Evolutionary conservation across 2,113 vertebrate species (phyloP).

Genomic region (Scophthalmus maximus): DNA sequence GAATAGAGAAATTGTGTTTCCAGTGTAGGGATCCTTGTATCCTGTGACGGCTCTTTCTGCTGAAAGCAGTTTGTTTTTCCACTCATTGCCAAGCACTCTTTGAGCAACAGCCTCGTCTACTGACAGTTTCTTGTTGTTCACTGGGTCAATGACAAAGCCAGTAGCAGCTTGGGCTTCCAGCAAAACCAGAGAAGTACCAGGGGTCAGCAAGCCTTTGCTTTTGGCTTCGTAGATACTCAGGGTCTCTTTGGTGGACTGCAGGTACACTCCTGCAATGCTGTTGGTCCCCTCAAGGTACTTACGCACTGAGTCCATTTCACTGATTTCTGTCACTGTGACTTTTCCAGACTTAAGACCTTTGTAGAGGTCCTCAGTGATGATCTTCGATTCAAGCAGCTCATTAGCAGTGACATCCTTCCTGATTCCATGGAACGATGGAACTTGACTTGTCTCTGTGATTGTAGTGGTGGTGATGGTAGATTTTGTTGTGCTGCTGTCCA

Average conservation of each 20-base stretch:
- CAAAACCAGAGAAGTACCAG: slow-evolving; percentile 86
- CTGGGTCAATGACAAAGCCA: slow-evolving; percentile 86
- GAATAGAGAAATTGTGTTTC: slow-evolving; percentile 63
- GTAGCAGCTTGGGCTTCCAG: slow-evolving; percentile 90
- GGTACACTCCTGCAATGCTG: slow-evolving; percentile 82
- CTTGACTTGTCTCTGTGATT: slow-evolving; percentile 66
- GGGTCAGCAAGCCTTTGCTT: slow-evolving; percentile 79
- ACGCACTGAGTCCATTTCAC: slow-evolving; percentile 76
- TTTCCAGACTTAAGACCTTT: slow-evolving; percentile 81
- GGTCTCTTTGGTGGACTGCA: slow-evolving; percentile 69
- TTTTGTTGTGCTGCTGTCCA: slow-evolving; percentile 79
- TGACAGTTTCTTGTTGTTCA: slow-evolving; percentile 82
- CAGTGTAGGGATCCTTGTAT: slow-evolving; percentile 65
- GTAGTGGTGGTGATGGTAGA: slow-evolving; percentile 80
- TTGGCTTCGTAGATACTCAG: slow-evolving; percentile 84
- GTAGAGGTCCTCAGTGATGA: slow-evolving; percentile 76
- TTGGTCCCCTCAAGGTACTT: slow-evolving; percentile 83
- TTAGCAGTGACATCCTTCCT: slow-evolving; percentile 76
- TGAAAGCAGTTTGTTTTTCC: slow-evolving; percentile 62
- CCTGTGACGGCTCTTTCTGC: slow-evolving; percentile 67
- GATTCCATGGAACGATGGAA: slow-evolving; percentile 72
- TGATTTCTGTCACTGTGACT: slow-evolving; percentile 69
- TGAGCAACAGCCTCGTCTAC: slow-evolving; percentile 81
- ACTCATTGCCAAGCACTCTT: slow-evolving; percentile 69
- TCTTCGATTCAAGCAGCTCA: slow-evolving; percentile 78